phyloP scores from a whole-genome alignment of 64 coral and sea anemone species.

The Platygyra sinensis region DNA sequence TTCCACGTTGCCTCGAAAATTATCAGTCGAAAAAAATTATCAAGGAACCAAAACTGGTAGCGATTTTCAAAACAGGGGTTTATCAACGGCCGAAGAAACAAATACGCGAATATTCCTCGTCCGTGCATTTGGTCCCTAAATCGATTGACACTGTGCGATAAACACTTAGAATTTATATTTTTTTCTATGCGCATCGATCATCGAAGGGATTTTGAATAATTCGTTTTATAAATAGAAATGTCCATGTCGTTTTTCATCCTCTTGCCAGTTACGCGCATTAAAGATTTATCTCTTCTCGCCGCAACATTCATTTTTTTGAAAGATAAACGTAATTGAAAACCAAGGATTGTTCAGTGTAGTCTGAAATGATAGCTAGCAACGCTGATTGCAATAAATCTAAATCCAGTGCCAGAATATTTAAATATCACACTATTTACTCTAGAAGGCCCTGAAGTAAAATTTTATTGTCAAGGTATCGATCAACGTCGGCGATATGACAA shows the following conservation, averaged over 20 bases:
- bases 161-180: neutral
- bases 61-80: conserved; percentile 17
- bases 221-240: neutral
- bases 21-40: conserved; percentile 22
- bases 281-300: neutral
- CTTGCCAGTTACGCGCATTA: neutral
- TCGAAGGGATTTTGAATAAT: neutral
- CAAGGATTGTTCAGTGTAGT: neutral
- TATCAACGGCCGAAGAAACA: neutral
- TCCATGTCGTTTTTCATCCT: neutral
- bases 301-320: neutral
- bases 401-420: neutral
- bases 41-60: conserved; percentile 16
- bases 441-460: neutral
- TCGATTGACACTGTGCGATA: neutral
- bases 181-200: neutral
- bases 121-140: conserved; percentile 18
- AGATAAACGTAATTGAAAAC: neutral
- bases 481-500: too few relatives aligned
- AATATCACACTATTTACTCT: neutral
- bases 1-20: conserved; percentile 15
- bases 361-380: neutral
- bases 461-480: neutral
- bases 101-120: conserved; percentile 10
- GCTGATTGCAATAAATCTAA: neutral